Conservation (phyloP, 2,797 vertebrate species). For the Schizopygopsis pylzovi region DNA sequence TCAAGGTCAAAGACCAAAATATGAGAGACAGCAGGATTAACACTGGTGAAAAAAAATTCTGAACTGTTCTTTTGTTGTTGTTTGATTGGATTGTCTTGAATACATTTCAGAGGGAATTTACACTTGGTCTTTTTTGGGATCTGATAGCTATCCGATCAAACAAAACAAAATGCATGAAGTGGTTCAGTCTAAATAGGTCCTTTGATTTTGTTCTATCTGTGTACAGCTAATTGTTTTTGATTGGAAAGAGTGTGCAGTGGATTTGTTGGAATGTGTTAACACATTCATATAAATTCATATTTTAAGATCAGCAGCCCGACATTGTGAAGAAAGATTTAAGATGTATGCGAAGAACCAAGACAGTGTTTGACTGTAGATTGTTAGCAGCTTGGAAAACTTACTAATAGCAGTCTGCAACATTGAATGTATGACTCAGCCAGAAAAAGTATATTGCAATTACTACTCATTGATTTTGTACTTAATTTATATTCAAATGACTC, state of each 20-base stretch:
- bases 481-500: constrained; percentile 71
- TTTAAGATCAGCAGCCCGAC: not conserved
- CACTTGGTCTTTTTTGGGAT: not conserved
- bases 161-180: not conserved
- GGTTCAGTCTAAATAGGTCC: not conserved
- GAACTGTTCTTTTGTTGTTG: not conserved
- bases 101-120: not conserved
- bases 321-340: not conserved
- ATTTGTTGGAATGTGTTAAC: not conserved
- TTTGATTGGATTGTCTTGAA: not conserved
- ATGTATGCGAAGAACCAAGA: not conserved
- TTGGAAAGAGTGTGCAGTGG: not conserved
- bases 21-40: not conserved
- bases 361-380: not conserved
- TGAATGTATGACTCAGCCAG: constrained; percentile 17
- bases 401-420: constrained; percentile 22
- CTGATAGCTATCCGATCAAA: not conserved
- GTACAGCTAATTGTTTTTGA: not conserved
- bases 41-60: not conserved
- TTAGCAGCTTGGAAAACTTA: not conserved
- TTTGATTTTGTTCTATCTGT: not conserved
- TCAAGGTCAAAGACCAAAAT: not conserved
- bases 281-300: not conserved
- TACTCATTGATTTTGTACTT: constrained; percentile 63
- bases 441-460: constrained; percentile 50